These are phyloP conservation scores for Emydoidea blandingii DNA, from an alignment of 2,797 vertebrate genomes.

Conservation along the genomic window DNA sequence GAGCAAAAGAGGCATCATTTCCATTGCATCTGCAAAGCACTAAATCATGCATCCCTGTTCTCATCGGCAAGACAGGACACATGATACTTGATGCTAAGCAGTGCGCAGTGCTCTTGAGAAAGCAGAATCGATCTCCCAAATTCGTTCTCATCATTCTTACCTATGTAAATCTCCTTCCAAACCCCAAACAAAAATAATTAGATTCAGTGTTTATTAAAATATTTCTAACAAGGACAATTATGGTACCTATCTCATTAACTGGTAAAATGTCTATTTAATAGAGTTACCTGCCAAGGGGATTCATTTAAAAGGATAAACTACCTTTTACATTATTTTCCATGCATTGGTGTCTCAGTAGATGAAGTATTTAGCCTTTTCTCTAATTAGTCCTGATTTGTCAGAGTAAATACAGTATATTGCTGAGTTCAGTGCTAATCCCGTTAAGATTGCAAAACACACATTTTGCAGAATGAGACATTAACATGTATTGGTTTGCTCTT, in stretches of 20 bases:
- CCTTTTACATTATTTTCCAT: not conserved
- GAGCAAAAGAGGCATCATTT: not conserved
- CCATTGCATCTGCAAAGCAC: not conserved
- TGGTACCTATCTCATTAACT: conserved; percentile 43
- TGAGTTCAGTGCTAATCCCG: not conserved
- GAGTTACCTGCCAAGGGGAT: conserved; percentile 26
- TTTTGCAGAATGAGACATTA: not conserved
- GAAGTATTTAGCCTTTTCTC: not conserved
- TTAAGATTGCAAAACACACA: not conserved
- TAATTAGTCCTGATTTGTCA: not conserved
- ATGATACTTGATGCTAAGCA: rapidly evolving
- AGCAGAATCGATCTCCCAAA: not conserved
- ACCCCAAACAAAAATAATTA: conserved; percentile 30
- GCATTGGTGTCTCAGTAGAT: not conserved
- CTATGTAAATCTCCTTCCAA: conserved; percentile 7
- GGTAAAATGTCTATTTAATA: conserved; percentile 38
- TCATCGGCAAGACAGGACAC: not conserved
- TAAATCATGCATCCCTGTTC: no score
- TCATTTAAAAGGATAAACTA: conserved; percentile 37
- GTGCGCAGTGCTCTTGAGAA: rapidly evolving
- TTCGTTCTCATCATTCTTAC: not conserved
- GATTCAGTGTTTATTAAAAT: conserved; percentile 27
- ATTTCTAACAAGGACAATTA: not conserved
- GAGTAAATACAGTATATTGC: not conserved
- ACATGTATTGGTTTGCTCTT: not conserved